phyloP scores from a whole-genome alignment of 2,113 vertebrate genomes.

The Ivindomyrus marchei region DNA sequence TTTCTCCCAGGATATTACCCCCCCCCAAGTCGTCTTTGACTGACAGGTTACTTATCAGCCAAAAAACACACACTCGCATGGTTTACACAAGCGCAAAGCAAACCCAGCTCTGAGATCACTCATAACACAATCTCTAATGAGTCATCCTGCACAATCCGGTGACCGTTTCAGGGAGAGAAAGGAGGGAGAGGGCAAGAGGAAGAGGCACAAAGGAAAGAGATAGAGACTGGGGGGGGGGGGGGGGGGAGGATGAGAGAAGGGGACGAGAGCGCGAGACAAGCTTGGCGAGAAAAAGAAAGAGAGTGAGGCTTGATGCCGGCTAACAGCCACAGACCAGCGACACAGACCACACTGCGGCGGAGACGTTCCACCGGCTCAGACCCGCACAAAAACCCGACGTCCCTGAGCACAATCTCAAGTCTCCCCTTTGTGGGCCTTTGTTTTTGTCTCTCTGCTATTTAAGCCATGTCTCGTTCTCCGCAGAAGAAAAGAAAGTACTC shows the following conservation, averaged over 20 bases:
- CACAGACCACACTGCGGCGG: neutral
- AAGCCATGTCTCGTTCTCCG: slow-evolving; percentile 34
- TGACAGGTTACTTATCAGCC: slow-evolving; percentile 56
- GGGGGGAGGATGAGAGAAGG: neutral
- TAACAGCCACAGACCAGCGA: slow-evolving; percentile 15
- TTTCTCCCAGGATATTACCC: neutral
- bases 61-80: slow-evolving; percentile 31
- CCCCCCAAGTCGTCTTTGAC: slow-evolving; percentile 27
- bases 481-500: slow-evolving; percentile 10
- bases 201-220: slow-evolving; percentile 5
- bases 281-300: neutral
- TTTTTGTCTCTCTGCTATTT: slow-evolving; percentile 40
- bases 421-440: slow-evolving; percentile 56
- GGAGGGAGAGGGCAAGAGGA: neutral
- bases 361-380: slow-evolving; percentile 41
- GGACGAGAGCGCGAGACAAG: neutral
- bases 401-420: slow-evolving; percentile 45
- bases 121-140: slow-evolving; percentile 45
- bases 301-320: neutral
- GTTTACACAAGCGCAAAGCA: slow-evolving; percentile 58
- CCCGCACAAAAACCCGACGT: slow-evolving; percentile 50
- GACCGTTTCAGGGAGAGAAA: neutral
- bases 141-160: slow-evolving; percentile 40
- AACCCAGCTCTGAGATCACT: slow-evolving; percentile 44
- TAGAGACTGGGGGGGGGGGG: neutral